Evolutionary conservation across 2,797 vertebrate species (phyloP), one percentile per base, ranked within the genome.

Genomic region (Sebastes nivosus): DNA sequence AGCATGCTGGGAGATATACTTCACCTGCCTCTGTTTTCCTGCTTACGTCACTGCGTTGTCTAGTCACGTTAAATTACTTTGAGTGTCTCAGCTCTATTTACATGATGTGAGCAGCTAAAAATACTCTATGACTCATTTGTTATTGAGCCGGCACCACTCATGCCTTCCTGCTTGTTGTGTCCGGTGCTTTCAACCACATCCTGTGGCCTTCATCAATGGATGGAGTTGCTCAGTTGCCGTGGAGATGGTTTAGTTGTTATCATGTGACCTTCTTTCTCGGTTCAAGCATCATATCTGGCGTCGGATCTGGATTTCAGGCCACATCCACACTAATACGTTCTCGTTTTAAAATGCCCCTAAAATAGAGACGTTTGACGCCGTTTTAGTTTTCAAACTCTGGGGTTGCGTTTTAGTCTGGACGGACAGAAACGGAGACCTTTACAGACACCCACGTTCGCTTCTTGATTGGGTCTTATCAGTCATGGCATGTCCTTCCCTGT

Each of bases 1-100:
- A 71, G 73, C 25, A 76, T 57, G 50, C 55, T 84, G 64, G 81
- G 80, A 58, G 50, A 25, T 34, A 8, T 27, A 13, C 46, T 24
- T 59, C 34, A 29, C 55, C 46, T 52, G 46, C 46, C 46, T 8
- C 3, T 14, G 24, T 14, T 25, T 27, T 27, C 55, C 57, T 58
- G 57, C 25, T 27, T 25, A 58, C 25, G 4, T 70, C 42, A 25
- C 50, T 11, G 9, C 36, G 24, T n/a, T 66, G 42, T 38, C 46
- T 22, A 10, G 12, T 67, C 24, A 0, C 2, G 32, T 71, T 50
- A 34, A 36, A 54, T 66, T 7, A 27, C 24, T 63, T 72, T 4
- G 4, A 42, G 34, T 13, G 55, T 59, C 34, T 7, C 25, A 22
- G 57, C 27, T 7, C 4, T 72, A 9, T 60, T 34, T 55, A 24